Percentiles rank a stretch among this genome's conserved stretches.
Evolutionary conservation across 2,888 invertebrate genomes (phyloP).

Genomic region (Mythimna impura): DNA sequence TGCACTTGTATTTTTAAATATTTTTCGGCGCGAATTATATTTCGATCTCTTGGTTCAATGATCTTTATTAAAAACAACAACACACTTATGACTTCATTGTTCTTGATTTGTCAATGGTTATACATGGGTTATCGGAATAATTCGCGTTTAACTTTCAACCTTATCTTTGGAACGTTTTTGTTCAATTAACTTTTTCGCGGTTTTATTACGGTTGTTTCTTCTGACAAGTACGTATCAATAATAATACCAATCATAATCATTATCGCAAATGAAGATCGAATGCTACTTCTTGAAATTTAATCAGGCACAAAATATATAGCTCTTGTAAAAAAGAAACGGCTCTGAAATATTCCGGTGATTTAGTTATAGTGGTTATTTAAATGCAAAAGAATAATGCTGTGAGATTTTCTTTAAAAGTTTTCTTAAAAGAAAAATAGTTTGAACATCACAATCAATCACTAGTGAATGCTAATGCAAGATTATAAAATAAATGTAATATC

Average conservation of each 20-base stretch:
- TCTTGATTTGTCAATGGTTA: conserved; percentile 32
- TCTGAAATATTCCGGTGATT: conserved; percentile 55
- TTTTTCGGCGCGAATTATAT: neutral
- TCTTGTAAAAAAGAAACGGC: conserved; percentile 9
- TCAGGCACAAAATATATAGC: conserved; percentile 5
- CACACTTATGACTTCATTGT: conserved; percentile 29
- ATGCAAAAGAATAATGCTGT: conserved; percentile 46
- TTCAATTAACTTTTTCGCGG: neutral
- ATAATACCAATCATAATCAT: conserved; percentile 36
- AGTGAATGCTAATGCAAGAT: conserved; percentile 33
- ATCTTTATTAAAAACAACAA: conserved; percentile 39
- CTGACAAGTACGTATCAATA: conserved; percentile 17
- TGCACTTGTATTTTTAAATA: neutral
- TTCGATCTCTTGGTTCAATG: conserved; percentile 4
- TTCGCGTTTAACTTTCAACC: conserved; percentile 17
- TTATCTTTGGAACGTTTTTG: conserved; percentile 34
- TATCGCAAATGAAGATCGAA: conserved; percentile 23
- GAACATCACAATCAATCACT: conserved; percentile 42
- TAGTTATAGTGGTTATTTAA: conserved; percentile 49
- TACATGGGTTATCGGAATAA: conserved; percentile 35
- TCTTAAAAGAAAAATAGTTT: conserved; percentile 25
- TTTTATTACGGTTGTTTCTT: conserved; percentile 19
- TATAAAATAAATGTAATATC: conserved; percentile 39
- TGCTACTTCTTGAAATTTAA: conserved; percentile 7
- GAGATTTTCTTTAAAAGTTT: conserved; percentile 29